Evolutionary conservation across 2,797 vertebrate species (phyloP).

Genomic region (Botia kubotai): DNA sequence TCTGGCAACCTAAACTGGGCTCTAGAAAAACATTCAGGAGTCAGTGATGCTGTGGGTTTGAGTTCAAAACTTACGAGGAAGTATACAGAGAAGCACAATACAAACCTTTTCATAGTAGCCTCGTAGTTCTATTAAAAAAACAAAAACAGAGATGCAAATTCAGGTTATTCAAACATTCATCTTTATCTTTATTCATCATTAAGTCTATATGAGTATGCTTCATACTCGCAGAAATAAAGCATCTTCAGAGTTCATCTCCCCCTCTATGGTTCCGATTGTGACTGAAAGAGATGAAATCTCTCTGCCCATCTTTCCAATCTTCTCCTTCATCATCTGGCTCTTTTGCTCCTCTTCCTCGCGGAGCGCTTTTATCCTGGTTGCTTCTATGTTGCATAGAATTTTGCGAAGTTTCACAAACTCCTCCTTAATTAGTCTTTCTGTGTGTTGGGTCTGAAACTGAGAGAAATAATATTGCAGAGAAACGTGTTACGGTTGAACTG

Average conservation of each 20-base stretch:
- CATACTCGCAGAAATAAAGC: conserved; percentile 18
- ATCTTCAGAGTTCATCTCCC: conserved; percentile 29
- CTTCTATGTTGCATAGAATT: conserved; percentile 34
- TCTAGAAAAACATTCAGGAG: conserved; percentile 21
- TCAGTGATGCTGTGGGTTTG: conserved; percentile 9
- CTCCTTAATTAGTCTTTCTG: conserved; percentile 9
- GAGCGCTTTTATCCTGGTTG: conserved; percentile 20
- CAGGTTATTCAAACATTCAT: not conserved
- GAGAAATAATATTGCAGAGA: not conserved
- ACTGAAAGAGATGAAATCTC: conserved; percentile 40
- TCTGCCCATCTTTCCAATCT: conserved; percentile 22
- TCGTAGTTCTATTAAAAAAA: conserved; percentile 45
- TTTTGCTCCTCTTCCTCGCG: conserved; percentile 45
- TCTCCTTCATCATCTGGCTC: conserved; percentile 37
- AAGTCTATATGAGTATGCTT: not conserved
- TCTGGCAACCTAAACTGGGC: conserved; percentile 24
- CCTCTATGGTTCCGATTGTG: conserved; percentile 17
- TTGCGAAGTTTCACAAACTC: conserved; percentile 40
- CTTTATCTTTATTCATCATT: no score
- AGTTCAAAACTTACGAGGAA: not conserved
- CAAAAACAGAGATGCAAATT: not conserved
- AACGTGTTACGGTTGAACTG: not conserved
- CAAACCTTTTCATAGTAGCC: conserved; percentile 43
- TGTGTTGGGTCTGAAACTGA: conserved; percentile 32
- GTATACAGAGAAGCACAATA: not conserved